These are phyloP conservation scores for Stegodyphus dumicola DNA, from an alignment of 1,140 invertebrate species.

Conservation along the genomic window DNA sequence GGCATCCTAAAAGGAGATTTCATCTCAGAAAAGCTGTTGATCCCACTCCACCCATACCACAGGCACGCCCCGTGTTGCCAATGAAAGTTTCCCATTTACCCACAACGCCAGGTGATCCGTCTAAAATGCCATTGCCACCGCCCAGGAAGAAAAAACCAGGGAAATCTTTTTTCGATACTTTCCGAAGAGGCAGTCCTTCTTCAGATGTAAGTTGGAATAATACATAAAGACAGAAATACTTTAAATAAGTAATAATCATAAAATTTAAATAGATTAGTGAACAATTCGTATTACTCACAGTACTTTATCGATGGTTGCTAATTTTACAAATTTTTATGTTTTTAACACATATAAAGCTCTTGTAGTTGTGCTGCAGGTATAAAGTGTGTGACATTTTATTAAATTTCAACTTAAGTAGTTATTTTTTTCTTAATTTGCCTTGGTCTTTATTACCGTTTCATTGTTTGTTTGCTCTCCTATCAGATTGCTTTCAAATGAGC, in stretches of 20 bases:
- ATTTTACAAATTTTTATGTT: background rate
- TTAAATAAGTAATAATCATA: no score
- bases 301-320: background rate
- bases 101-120: slow-evolving; percentile 69
- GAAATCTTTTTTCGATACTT: slow-evolving; percentile 53
- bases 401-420: no score
- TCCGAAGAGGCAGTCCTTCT: slow-evolving; percentile 42
- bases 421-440: no score
- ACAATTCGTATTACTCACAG: background rate
- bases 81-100: slow-evolving; percentile 24
- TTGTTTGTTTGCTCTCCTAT: no score
- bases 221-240: background rate
- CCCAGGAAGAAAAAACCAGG: slow-evolving; percentile 77
- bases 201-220: slow-evolving; percentile 20
- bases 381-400: no score
- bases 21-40: slow-evolving; percentile 77
- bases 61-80: slow-evolving; percentile 31
- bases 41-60: slow-evolving; percentile 3
- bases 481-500: no score
- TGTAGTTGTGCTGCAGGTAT: no score
- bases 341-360: no score
- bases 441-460: no score
- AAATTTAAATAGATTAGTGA: background rate
- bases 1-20: slow-evolving; percentile 85
- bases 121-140: slow-evolving; percentile 81